Evolutionary conservation across 2,888 invertebrate species (phyloP).

Genomic region (Drosophila planitibia): DNA sequence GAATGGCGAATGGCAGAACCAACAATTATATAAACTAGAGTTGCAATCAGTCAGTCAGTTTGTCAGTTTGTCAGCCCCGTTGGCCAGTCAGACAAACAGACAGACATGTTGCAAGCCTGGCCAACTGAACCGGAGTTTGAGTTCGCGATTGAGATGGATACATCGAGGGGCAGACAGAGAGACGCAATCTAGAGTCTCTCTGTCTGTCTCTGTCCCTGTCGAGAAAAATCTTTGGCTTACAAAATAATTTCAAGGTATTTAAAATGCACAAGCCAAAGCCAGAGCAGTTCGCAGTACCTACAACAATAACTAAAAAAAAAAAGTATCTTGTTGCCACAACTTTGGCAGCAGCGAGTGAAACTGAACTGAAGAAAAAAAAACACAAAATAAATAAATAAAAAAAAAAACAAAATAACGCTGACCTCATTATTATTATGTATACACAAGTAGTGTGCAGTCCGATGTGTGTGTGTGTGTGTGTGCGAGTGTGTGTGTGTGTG

Average conservation of each 20-base stretch:
- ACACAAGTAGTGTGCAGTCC: slow-evolving; percentile 45
- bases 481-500: not conserved
- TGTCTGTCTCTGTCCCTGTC: slow-evolving; percentile 5
- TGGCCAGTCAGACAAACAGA: slow-evolving; percentile 23
- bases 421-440: slow-evolving; percentile 77
- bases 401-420: slow-evolving; percentile 62
- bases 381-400: slow-evolving; percentile 54
- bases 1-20: slow-evolving; percentile 60
- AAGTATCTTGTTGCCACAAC: slow-evolving; percentile 75
- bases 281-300: slow-evolving; percentile 52
- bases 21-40: slow-evolving; percentile 75
- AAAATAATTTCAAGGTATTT: slow-evolving; percentile 74
- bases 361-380: slow-evolving; percentile 31
- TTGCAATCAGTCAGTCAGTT: slow-evolving; percentile 61
- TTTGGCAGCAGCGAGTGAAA: slow-evolving; percentile 61
- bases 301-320: slow-evolving; percentile 43
- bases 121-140: slow-evolving; percentile 43
- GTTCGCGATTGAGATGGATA: slow-evolving; percentile 22
- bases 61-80: slow-evolving; percentile 26
- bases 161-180: slow-evolving; percentile 6
- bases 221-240: slow-evolving; percentile 66
- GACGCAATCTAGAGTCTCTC: not conserved
- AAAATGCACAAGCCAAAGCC: slow-evolving; percentile 60
- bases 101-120: slow-evolving; percentile 51
- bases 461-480: slow-evolving; percentile 19